Conservation (phyloP, 2,113 vertebrate genomes). For the Syngnathus scovelli region DNA sequence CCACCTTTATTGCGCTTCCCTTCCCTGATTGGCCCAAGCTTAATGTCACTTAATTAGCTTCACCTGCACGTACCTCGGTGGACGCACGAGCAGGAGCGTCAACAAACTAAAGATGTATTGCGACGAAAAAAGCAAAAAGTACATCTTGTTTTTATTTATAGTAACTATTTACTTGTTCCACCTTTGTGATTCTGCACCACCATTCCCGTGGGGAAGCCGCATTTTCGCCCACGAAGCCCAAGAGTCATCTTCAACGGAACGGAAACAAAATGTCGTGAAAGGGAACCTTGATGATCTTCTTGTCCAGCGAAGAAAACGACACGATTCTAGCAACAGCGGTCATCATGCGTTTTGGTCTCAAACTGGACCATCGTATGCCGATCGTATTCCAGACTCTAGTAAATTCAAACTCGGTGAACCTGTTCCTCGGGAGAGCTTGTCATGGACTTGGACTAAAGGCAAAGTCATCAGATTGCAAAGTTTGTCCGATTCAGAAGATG, state of each 20-base stretch:
- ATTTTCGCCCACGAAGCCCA: not conserved
- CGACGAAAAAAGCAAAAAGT: constrained; percentile 21
- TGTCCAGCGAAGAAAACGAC: not conserved
- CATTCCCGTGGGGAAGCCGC: constrained; percentile 6
- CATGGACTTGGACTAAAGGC: constrained; percentile 23
- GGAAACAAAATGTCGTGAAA: not conserved
- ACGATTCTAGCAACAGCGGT: not conserved
- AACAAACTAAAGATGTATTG: constrained; percentile 53
- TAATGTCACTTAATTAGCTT: constrained; percentile 23
- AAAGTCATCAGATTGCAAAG: not conserved
- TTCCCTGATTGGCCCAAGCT: constrained; percentile 35
- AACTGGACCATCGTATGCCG: not conserved
- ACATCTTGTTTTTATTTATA: constrained; percentile 29
- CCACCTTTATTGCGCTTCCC: not conserved
- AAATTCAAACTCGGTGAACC: not conserved
- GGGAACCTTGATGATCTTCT: not conserved
- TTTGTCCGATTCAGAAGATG: not conserved
- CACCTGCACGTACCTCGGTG: not conserved
- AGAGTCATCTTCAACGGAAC: not conserved
- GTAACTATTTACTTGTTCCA: constrained; percentile 12
- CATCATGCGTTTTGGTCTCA: not conserved
- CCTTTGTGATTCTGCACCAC: constrained; percentile 19
- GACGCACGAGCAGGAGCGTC: constrained; percentile 18
- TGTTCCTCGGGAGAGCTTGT: not conserved
- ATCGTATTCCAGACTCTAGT: fast-evolving